Conservation (phyloP, 2,113 vertebrate genomes). For the Cercopithecus mona region DNA sequence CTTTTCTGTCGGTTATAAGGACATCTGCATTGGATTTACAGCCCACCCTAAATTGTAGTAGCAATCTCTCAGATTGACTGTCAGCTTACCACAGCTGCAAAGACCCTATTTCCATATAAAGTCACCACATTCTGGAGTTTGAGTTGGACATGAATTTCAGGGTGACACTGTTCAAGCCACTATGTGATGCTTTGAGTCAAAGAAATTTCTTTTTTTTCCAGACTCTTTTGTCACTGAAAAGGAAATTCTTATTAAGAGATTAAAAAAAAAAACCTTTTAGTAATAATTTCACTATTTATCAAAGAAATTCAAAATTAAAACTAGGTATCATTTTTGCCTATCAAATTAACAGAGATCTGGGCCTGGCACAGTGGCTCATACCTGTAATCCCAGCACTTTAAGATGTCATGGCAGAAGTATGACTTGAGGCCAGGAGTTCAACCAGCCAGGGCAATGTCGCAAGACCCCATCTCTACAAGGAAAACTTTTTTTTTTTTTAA, state of each 20-base stretch:
- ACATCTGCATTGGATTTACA: not conserved
- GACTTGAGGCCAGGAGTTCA: no score
- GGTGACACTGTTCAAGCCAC: not conserved
- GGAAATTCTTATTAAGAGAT: not conserved
- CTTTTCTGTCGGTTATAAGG: not conserved
- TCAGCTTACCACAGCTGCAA: not conserved
- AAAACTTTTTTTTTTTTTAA: no score
- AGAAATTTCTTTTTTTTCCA: not conserved
- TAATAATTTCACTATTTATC: not conserved
- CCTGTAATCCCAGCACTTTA: no score
- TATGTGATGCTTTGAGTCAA: not conserved
- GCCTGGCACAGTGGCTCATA: no score
- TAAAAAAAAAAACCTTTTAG: not conserved
- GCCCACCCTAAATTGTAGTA: not conserved
- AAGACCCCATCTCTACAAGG: no score
- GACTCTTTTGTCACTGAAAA: not conserved
- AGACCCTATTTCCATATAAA: not conserved
- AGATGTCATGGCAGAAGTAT: no score
- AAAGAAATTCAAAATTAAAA: slow-evolving; percentile 20
- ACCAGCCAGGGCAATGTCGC: no score
- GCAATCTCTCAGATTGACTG: not conserved
- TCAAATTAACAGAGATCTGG: not conserved
- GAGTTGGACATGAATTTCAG: slow-evolving; percentile 4
- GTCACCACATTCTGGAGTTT: not conserved
- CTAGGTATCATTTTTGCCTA: not conserved